Conservation (phyloP, 1,140 invertebrate species). For the Holotrichia oblita region DNA sequence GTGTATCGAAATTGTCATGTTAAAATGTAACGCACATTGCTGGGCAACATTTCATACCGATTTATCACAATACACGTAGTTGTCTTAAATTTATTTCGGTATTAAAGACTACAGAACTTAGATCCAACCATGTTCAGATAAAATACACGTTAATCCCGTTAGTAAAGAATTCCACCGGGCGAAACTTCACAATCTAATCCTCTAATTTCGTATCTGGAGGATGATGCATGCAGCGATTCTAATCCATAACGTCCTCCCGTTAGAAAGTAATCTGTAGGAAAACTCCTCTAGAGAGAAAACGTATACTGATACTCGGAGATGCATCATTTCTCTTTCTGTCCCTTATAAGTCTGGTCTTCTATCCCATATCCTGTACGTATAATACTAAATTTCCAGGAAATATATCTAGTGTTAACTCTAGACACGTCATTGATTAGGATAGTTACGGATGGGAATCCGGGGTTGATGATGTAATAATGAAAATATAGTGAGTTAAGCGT, state of each 20-base stretch:
- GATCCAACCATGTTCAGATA: too few species aligned
- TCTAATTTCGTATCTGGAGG: neutral
- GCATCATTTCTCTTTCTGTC: constrained; percentile 5
- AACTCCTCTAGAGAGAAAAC: neutral
- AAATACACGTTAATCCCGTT: neutral
- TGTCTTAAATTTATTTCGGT: too few species aligned
- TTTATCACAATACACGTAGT: too few species aligned
- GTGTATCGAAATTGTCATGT: too few species aligned
- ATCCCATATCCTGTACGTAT: neutral
- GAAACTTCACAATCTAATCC: neutral
- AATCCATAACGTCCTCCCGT: constrained; percentile 13
- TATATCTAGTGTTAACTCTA: neutral
- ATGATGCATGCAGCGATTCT: neutral
- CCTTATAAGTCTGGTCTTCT: neutral
- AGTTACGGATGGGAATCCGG: neutral
- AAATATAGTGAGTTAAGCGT: constrained; percentile 12
- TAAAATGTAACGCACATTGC: too few species aligned
- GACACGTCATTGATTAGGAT: constrained; percentile 10
- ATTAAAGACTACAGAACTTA: too few species aligned
- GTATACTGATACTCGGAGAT: neutral
- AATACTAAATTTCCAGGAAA: neutral
- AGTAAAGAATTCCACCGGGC: neutral
- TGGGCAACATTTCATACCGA: too few species aligned
- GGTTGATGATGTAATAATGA: neutral
- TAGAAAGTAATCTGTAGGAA: neutral